These are phyloP conservation scores for Porites evermanni DNA, from an alignment of 92 coral and sea anemone genomes.

Conservation along the genomic window DNA sequence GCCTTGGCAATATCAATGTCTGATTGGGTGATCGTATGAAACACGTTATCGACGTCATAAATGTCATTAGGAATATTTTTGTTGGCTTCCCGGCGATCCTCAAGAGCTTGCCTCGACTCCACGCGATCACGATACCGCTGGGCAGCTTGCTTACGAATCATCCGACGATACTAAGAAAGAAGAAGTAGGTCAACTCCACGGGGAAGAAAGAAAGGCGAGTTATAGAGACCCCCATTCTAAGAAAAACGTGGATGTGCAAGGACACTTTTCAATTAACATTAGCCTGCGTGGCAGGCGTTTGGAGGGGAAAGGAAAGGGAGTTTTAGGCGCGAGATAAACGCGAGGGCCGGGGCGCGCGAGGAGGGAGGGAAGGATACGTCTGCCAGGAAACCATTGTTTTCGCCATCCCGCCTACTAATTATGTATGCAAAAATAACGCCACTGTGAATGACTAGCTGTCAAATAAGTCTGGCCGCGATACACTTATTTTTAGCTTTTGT, in stretches of 20 bases:
- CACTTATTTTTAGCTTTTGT: too few species aligned
- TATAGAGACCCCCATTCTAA: background rate
- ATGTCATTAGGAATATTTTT: slow-evolving; percentile 76
- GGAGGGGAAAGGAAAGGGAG: too few species aligned
- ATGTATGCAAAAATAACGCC: too few species aligned
- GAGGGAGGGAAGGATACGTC: too few species aligned
- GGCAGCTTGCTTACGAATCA: slow-evolving; percentile 90
- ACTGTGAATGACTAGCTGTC: too few species aligned
- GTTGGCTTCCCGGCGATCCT: slow-evolving; percentile 80
- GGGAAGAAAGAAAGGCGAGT: background rate
- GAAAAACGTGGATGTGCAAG: background rate
- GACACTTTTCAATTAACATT: background rate
- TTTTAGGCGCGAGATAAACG: too few species aligned
- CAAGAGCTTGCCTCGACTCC: slow-evolving; percentile 80
- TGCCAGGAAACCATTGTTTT: too few species aligned
- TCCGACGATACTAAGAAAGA: slow-evolving; percentile 82
- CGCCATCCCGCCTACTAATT: too few species aligned
- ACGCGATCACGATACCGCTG: slow-evolving; percentile 79
- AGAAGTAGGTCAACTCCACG: background rate
- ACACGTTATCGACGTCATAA: slow-evolving; percentile 90
- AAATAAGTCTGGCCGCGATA: too few species aligned
- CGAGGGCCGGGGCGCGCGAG: too few species aligned
- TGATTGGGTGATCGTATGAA: slow-evolving; percentile 95
- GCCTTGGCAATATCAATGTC: slow-evolving; percentile 81
- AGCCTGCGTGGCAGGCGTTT: too few species aligned